These are phyloP conservation scores for Ptychodera flava DNA, from an alignment of 35 echinoderm and acorn worm species.

Conservation along the genomic window DNA sequence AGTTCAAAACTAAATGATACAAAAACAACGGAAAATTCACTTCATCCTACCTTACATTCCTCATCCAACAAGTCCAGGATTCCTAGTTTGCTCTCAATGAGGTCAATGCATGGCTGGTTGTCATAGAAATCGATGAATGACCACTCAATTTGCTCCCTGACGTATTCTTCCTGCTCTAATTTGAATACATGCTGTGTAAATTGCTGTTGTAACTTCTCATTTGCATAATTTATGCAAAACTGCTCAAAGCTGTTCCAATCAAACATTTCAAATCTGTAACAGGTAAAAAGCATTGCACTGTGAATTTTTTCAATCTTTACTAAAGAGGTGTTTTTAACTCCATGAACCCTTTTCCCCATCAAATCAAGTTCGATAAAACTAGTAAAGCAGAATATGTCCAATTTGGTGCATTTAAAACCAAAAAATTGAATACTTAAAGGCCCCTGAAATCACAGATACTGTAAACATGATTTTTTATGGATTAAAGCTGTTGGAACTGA, in stretches of 20 bases:
- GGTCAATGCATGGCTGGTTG: slow-evolving; percentile 98
- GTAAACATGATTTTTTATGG: no score
- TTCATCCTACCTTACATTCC: slow-evolving; percentile 99
- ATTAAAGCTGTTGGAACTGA: no score
- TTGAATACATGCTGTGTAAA: slow-evolving; percentile 99
- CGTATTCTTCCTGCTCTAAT: slow-evolving; percentile 95
- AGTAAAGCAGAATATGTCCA: no score
- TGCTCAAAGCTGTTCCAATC: slow-evolving; percentile 96
- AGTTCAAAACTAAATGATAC: slow-evolving; percentile 23
- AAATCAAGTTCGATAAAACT: no score
- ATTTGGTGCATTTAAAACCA: no score
- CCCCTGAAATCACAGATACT: no score
- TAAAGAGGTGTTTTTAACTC: no score
- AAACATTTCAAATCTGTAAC: slow-evolving; percentile 98
- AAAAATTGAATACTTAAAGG: no score
- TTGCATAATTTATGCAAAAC: slow-evolving; percentile 99
- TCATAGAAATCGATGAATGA: slow-evolving; percentile 99
- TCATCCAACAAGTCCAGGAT: slow-evolving; percentile 94
- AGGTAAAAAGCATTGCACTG: slow-evolving; percentile 27
- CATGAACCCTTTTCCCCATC: no score
- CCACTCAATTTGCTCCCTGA: slow-evolving; percentile 96
- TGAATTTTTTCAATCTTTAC: no score
- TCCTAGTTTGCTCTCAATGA: slow-evolving; percentile 96
- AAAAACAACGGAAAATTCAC: no score
- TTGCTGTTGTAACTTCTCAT: slow-evolving; percentile 97